Base-by-base conservation (phyloP, 1,140 invertebrate genomes). In the Himalopsyche phryganea region DNA sequence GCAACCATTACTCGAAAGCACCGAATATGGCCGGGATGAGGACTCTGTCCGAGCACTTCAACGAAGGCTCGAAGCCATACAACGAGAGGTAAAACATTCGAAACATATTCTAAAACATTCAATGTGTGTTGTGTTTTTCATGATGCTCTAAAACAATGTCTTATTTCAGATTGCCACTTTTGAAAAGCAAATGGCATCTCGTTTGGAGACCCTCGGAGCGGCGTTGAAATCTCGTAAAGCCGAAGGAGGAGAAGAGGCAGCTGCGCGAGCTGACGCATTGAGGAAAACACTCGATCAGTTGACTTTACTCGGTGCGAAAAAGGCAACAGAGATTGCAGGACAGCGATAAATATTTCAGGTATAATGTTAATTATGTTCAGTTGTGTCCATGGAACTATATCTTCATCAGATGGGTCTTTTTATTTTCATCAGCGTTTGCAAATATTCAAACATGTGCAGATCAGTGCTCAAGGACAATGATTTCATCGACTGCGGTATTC, bases 1-100 rank as follows among this genome's bases (percentile, higher is more conserved):
- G 66, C 78, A 83, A n/a, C 89, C 89, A 0, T 77, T 88, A 19
- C 68, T 95, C 10, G 81, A 82, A 0, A 89, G 86, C 0, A 80
- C 74, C 13, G 93, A 96, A 68, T 85, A 86, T 54, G 92, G 91
- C 1, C 87, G 90, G 54, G 93, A 96, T 71, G 91, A 95, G 76
- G 88, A 92, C 65, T 91, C 91, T 0, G 90, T 92, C 6, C 84
- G 87, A 58, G 84, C 85, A 2, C 75, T 89, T 28, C 76, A 90
- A 60, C 88, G 93, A 65, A 90, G 93, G 68, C 73, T 96, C 9
- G 89, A 93, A 66, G 87, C 87, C 2, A 74, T 92, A 23, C 87
- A 90, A 53, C 74, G 90, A 6, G 93, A 96, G 73, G 76, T 96
- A 55, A 58, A 11, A 2, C 46, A 19, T 28, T 28, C 23, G n/a